Evolutionary conservation across 2,797 vertebrate species (phyloP).

Genomic region (Acipenser ruthenus): DNA sequence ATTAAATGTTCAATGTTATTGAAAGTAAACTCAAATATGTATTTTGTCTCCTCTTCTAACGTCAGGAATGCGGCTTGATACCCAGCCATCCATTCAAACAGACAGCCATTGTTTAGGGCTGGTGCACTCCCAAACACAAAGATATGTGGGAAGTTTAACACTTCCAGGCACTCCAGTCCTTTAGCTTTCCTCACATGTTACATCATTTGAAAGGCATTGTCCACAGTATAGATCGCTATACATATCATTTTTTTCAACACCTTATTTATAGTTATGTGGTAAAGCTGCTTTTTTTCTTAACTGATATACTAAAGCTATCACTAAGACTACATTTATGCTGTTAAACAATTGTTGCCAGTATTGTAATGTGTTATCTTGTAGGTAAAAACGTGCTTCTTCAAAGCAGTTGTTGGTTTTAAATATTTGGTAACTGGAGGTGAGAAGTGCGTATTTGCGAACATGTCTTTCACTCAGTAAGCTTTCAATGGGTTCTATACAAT

Average conservation of each 20-base stretch:
- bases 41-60: slow-evolving; percentile 59
- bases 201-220: too few species aligned
- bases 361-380: too few species aligned
- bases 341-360: too few species aligned
- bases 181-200: background rate
- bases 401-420: background rate
- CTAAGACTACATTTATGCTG: too few species aligned
- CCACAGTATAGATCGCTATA: too few species aligned
- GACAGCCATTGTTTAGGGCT: slow-evolving; percentile 52
- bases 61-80: slow-evolving; percentile 68
- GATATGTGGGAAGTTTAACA: slow-evolving; percentile 30
- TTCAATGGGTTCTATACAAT: too few species aligned
- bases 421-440: background rate
- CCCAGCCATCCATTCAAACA: slow-evolving; percentile 58
- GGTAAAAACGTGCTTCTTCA: background rate
- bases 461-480: slow-evolving; percentile 16
- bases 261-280: too few species aligned
- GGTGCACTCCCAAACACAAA: slow-evolving; percentile 39
- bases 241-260: too few species aligned
- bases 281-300: too few species aligned
- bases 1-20: slow-evolving; percentile 49
- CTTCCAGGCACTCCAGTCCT: slow-evolving; percentile 6
- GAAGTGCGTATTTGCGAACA: slow-evolving; percentile 34
- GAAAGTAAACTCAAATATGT: slow-evolving; percentile 71
- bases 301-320: too few species aligned